Percentiles rank a stretch among this genome's conserved stretches.
These are phyloP conservation scores for Sebastes elongatus DNA, from an alignment of 2,797 vertebrate genomes.

Conservation along the genomic window DNA sequence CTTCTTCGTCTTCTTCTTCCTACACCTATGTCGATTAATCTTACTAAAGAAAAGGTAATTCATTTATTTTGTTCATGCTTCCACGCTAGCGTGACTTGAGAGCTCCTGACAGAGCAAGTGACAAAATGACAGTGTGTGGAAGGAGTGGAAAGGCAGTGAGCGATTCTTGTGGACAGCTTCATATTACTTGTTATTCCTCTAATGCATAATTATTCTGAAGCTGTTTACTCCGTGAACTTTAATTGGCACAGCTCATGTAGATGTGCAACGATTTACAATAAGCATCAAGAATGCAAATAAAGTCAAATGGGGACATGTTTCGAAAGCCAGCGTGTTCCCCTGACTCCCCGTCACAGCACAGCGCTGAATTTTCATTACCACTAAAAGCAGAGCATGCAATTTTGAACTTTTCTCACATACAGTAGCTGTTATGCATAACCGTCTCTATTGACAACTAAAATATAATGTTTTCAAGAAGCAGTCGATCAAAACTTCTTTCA, in stretches of 20 bases:
- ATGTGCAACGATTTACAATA: constrained; percentile 64
- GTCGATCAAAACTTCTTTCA: constrained; percentile 41
- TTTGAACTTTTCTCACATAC: constrained; percentile 25
- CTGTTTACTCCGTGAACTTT: constrained; percentile 63
- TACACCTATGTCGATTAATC: constrained; percentile 44
- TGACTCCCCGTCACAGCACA: constrained; percentile 25
- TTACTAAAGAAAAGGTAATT: constrained; percentile 26
- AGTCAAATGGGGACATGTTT: constrained; percentile 49
- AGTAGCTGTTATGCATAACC: constrained; percentile 28
- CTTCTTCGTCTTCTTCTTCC: not conserved
- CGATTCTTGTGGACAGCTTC: constrained; percentile 60
- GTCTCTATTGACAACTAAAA: constrained; percentile 44
- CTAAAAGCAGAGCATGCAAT: constrained; percentile 43
- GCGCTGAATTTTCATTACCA: constrained; percentile 44
- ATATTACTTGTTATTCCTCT: constrained; percentile 51
- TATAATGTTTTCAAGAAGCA: constrained; percentile 32
- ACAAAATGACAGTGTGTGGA: constrained; percentile 59
- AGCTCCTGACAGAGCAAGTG: constrained; percentile 61
- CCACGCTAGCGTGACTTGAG: constrained; percentile 44
- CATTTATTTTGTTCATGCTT: constrained; percentile 20
- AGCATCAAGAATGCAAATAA: constrained; percentile 61
- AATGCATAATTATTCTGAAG: constrained; percentile 65
- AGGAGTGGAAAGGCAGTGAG: constrained; percentile 33
- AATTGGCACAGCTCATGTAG: constrained; percentile 63
- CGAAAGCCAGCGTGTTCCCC: constrained; percentile 38